These are phyloP conservation scores for Pocillopora meandrina DNA, from an alignment of 92 coral and sea anemone genomes.

Conservation along the genomic window DNA sequence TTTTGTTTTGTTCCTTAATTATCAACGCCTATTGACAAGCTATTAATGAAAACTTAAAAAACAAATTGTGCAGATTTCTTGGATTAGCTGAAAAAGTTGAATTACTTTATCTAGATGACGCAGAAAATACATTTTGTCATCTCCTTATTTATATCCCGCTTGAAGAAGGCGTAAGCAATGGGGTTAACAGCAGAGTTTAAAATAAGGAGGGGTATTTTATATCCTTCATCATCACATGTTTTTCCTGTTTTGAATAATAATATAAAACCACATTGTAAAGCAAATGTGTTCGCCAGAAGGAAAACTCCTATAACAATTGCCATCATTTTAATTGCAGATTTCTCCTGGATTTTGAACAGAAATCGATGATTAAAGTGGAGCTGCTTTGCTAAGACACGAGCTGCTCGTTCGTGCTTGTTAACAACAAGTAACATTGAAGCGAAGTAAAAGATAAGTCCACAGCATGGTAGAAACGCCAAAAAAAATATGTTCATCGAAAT, in stretches of 20 bases:
- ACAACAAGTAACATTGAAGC: background rate
- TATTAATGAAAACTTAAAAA: too few species aligned
- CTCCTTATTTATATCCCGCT: slow-evolving; percentile 10
- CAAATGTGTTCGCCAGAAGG: background rate
- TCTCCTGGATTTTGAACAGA: background rate
- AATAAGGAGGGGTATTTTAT: background rate
- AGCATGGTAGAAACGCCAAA: too few species aligned
- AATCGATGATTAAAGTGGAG: slow-evolving; percentile 1
- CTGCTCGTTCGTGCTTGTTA: background rate
- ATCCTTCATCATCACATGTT: slow-evolving; percentile 1
- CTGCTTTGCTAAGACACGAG: slow-evolving; percentile 7
- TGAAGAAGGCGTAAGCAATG: slow-evolving; percentile 9
- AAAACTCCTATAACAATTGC: slow-evolving; percentile 1
- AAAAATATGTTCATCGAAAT: too few species aligned
- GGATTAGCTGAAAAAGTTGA: too few species aligned
- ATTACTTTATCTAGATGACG: too few species aligned
- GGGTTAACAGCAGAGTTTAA: slow-evolving; percentile 18
- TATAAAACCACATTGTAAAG: slow-evolving; percentile 1
- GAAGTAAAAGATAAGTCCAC: too few species aligned
- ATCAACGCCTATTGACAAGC: too few species aligned
- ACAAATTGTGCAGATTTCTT: too few species aligned
- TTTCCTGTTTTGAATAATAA: background rate
- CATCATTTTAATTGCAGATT: slow-evolving; percentile 18
- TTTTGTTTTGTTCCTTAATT: too few species aligned
- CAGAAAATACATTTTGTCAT: background rate